Base-by-base conservation (phyloP, 2,888 invertebrate species). In the Macaria notata region DNA sequence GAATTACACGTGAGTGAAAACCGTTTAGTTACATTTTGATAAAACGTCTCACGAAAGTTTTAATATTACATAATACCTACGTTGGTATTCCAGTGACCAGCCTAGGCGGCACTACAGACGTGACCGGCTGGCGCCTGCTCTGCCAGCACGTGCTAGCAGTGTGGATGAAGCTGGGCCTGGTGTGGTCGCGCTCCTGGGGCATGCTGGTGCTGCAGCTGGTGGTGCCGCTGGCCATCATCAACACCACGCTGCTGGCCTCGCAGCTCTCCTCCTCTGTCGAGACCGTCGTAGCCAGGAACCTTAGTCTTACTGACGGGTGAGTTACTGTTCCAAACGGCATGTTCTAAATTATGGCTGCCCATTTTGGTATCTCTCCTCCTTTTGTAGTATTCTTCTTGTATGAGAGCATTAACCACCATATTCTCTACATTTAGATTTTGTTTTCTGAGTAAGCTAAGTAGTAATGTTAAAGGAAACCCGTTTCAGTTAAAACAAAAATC, bases 101-200 rank as follows among this genome's bases (percentile, higher is more conserved):
- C 52, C 65, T 72, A 39, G 68, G 76, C 3, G 75, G 56, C 4
- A 44, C 31, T 2, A 9, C 29, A 5, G 71, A 63, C 43, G 70
- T 81, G 48, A 73, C 68, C 41, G 89, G 78, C 0, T 56, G 65
- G 5, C 64, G 72, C 0, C 79, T 95, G 2, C 66, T 91, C 0
- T 54, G 84, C 9, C 93, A 94, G 62, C 96, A 95, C 74, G 92
- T 94, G 65, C 72, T 79, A 30, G 95, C 95, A 0, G 94, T 95
- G 88, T 88, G 95, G 74, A 77, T 94, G 31, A 96, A 96, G 76
- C 92, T 95, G 70, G 82, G 85, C 33, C 76, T 95, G 3, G 93
- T 94, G 57, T 93, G 94, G 54, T 75, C 88, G 9, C 92, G 97
- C 4, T 95, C 96, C 36, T 94, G 94, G 92, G 75, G 94, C 46